Percentiles rank a stretch among this genome's conserved stretches.
Evolutionary conservation across 1,140 invertebrate genomes (phyloP).

Genomic region (Ips nitidus): DNA sequence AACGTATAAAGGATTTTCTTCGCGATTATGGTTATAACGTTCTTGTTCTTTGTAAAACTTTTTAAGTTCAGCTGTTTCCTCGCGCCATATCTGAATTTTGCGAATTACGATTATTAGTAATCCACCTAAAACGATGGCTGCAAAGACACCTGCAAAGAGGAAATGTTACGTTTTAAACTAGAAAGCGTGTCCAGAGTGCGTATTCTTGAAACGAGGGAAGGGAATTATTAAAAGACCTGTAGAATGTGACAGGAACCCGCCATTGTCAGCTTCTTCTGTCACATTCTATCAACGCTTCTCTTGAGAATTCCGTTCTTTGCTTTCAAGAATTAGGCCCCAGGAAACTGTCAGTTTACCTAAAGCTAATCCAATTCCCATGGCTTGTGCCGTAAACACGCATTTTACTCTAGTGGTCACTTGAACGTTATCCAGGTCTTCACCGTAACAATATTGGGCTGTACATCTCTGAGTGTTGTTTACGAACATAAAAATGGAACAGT

Average conservation of each 20-base stretch:
- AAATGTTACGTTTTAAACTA: background rate
- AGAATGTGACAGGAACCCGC: too few species aligned
- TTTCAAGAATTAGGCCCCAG: background rate
- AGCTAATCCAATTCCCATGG: slow-evolving; percentile 1
- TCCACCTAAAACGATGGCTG: slow-evolving; percentile 18
- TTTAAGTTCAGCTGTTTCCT: slow-evolving; percentile 37
- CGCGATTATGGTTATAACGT: background rate
- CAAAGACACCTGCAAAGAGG: slow-evolving; percentile 13
- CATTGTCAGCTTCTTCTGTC: too few species aligned
- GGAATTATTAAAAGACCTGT: too few species aligned
- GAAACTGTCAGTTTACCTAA: background rate
- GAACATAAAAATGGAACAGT: background rate
- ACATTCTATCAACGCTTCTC: too few species aligned
- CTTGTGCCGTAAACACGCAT: background rate
- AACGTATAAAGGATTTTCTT: slow-evolving; percentile 36
- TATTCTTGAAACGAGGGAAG: too few species aligned
- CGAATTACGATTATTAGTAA: slow-evolving; percentile 16
- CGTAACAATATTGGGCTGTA: slow-evolving; percentile 26
- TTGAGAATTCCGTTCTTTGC: too few species aligned
- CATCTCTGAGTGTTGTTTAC: slow-evolving; percentile 3
- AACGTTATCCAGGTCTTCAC: slow-evolving; percentile 8
- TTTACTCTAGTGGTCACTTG: slow-evolving; percentile 11
- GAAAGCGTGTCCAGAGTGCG: too few species aligned
- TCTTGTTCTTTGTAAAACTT: slow-evolving; percentile 15
- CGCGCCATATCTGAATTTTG: slow-evolving; percentile 28